phyloP scores from a whole-genome alignment of 2,797 vertebrate species.

The Dermochelys coriacea region DNA sequence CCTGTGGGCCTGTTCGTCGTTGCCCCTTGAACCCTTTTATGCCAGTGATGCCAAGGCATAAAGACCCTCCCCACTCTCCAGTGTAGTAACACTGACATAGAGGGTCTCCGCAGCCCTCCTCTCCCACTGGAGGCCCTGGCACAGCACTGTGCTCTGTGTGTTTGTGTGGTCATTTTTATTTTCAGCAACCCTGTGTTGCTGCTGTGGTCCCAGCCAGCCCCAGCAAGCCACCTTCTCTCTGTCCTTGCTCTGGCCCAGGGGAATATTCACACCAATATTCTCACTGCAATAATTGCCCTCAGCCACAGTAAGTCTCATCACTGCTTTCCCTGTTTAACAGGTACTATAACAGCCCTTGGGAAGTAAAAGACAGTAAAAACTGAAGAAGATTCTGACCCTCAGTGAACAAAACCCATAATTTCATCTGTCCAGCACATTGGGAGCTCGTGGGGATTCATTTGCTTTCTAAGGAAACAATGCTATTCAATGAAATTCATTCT shows the following conservation, averaged over 20 bases:
- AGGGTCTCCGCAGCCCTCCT: neutral
- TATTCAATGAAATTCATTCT: slow-evolving; percentile 34
- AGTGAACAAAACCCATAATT: slow-evolving; percentile 39
- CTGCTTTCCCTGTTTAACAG: neutral
- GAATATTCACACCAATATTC: slow-evolving; percentile 30
- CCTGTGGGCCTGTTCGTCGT: neutral
- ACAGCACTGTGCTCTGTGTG: neutral
- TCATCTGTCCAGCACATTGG: slow-evolving; percentile 60
- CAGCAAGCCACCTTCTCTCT: neutral
- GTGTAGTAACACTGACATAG: neutral
- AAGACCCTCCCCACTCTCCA: neutral
- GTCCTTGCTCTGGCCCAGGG: neutral
- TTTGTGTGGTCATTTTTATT: neutral
- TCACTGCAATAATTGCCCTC: slow-evolving; percentile 30
- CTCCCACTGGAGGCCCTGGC: too few relatives aligned
- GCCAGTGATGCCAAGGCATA: neutral
- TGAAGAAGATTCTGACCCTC: slow-evolving; percentile 54
- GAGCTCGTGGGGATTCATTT: slow-evolving; percentile 62
- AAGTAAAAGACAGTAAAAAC: slow-evolving; percentile 36
- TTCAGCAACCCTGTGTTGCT: neutral
- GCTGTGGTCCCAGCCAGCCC: neutral
- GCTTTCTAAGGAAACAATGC: slow-evolving; percentile 62
- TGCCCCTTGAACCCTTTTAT: neutral
- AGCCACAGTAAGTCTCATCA: slow-evolving; percentile 29
- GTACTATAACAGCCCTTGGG: slow-evolving; percentile 64